A percentile compares a stretch with the other conserved stretches of the same genome.
Evolutionary conservation across 2,113 vertebrate species (phyloP).

Genomic region (Toxotes chatareus): DNA sequence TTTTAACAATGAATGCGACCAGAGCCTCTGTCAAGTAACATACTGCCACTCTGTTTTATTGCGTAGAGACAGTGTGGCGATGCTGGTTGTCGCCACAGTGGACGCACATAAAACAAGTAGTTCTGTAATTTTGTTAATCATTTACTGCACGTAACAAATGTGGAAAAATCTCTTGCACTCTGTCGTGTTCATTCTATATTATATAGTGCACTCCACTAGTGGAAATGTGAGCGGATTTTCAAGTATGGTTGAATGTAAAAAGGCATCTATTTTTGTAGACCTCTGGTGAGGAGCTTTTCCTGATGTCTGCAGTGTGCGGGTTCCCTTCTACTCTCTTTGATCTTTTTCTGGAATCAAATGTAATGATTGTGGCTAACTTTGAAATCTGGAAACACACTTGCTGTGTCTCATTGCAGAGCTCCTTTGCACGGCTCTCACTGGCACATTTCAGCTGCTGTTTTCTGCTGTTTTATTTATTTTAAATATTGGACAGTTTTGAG

Average conservation of each 20-base stretch:
- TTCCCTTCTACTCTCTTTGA: slow-evolving; percentile 66
- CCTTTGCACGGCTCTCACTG: slow-evolving; percentile 54
- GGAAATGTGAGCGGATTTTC: slow-evolving; percentile 33
- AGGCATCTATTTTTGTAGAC: slow-evolving; percentile 60
- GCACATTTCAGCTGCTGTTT: slow-evolving; percentile 28
- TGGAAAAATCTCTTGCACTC: slow-evolving; percentile 12
- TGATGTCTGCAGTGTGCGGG: slow-evolving; percentile 66
- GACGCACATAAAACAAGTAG: slow-evolving; percentile 64
- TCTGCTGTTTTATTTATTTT: slow-evolving; percentile 17
- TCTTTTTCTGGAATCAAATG: slow-evolving; percentile 82
- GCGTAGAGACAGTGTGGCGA: slow-evolving; percentile 64
- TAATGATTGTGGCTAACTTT: slow-evolving; percentile 80
- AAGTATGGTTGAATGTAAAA: slow-evolving; percentile 41
- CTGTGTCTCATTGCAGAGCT: slow-evolving; percentile 50
- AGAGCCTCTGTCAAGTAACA: slow-evolving; percentile 35
- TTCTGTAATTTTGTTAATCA: slow-evolving; percentile 61
- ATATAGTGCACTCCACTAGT: slow-evolving; percentile 1
- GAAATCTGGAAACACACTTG: slow-evolving; percentile 76
- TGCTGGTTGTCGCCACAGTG: slow-evolving; percentile 57
- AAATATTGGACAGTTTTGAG: neutral
- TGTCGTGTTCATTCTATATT: slow-evolving; percentile 10
- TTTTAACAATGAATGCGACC: slow-evolving; percentile 54
- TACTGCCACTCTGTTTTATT: slow-evolving; percentile 58
- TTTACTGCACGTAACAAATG: slow-evolving; percentile 42
- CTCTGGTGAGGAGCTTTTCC: slow-evolving; percentile 69